Base-by-base conservation (phyloP, 2,113 vertebrate species). In the Trichechus manatus region DNA sequence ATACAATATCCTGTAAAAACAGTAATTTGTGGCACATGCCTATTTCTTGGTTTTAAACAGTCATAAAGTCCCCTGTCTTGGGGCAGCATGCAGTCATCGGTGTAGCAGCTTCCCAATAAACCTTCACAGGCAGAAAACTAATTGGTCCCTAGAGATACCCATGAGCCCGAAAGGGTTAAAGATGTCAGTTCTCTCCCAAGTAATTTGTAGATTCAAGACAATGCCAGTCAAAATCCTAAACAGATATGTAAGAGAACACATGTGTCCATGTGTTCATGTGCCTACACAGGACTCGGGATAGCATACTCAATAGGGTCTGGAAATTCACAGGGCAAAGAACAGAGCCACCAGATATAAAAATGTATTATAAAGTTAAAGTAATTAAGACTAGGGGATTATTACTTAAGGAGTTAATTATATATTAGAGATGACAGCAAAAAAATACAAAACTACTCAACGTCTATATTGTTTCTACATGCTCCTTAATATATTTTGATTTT, bases 341-440 rank as follows among this genome's bases (percentile, higher is more conserved):
- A 83, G 39, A 95, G 86, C 63, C 93, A 75, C 3, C 10, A 84
- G 29, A 78, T 87, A 94, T 19, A 6, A 96, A 94, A 84, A 92
- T 93, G 56, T 66, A 53, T 84, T 74, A 53, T 36, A 90, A 68
- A 91, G 19, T 27, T 94, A 27, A 25, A 66, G 44, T 36, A 91
- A 83, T 53, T 90, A 80, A 56, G 4, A 44, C 61, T 64, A n/a
- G 44, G 90, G n/a, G 82, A 81, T 87, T 94, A 61, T 70, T 53
- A 27, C 47, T 94, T 96, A 96, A 96, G 39, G 68, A 93, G 9
- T 79, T 87, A 90, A 91, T 79, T 88, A 81, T 88, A 80, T 80
- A 89, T 63, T 79, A 86, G 56, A 93, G 17, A 88, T 64, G 56
- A 59, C 42, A 84, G 64, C 64, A 79, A 93, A 79, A 93, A 87